Evolutionary conservation across 2,797 vertebrate genomes (phyloP).

Genomic region (Glyptemys insculpta): DNA sequence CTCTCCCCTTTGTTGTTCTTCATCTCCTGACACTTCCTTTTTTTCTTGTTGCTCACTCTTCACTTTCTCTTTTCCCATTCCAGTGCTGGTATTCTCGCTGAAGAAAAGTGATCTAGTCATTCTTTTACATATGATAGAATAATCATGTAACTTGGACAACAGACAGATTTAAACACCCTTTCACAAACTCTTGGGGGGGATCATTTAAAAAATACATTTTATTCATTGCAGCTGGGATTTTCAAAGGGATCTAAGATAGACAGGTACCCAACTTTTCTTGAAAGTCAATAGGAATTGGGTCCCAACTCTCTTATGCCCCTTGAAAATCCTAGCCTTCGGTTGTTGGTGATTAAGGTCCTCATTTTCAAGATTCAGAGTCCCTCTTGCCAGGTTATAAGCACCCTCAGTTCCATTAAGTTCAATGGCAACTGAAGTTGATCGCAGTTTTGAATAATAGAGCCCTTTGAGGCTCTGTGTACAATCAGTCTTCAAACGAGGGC

Average conservation of each 20-base stretch:
- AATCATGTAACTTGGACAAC: neutral
- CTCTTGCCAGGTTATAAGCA: neutral
- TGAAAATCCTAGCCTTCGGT: conserved; percentile 19
- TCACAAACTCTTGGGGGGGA: neutral
- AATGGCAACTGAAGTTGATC: neutral
- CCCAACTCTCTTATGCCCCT: conserved; percentile 15
- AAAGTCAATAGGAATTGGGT: neutral
- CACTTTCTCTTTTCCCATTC: neutral
- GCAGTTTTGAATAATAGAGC: neutral
- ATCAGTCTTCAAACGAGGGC: neutral
- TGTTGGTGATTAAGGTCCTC: neutral
- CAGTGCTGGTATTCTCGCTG: neutral
- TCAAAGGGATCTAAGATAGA: neutral
- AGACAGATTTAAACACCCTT: neutral
- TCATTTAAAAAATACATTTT: neutral
- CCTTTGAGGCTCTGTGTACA: neutral
- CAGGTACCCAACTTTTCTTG: neutral
- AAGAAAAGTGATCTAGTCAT: neutral
- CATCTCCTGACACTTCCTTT: fast-evolving
- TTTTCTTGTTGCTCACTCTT: neutral
- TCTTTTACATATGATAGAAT: neutral
- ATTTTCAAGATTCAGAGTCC: neutral
- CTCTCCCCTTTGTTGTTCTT: neutral
- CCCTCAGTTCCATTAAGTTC: neutral
- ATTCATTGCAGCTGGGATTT: neutral